Base-by-base conservation (phyloP, 2,797 vertebrate genomes). In the Delichon dasypus region DNA sequence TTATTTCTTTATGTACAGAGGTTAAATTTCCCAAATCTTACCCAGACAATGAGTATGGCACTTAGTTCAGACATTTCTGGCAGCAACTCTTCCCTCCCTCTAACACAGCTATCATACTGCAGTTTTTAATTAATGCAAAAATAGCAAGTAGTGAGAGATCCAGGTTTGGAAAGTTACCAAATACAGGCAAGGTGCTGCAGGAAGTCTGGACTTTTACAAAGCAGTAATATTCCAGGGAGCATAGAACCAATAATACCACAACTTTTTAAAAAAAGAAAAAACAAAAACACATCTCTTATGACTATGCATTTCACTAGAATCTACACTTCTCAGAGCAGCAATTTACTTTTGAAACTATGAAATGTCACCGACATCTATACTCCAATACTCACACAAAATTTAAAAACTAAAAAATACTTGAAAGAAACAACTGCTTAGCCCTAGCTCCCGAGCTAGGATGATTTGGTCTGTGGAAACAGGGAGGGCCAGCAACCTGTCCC, bases 401-500 rank as follows among this genome's bases (percentile, higher is more conserved):
- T 98, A 97, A 98, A 97, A 98, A 98, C 97, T 98, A 98, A 98
- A 98, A 98, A 96, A 98, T 97, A 98, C 88, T 98, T 95, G 97
- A 98, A 98, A 98, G 98, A 98, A 98, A 98, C 97, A 97, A 98
- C 98, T 98, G 98, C 98, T 98, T 98, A 98, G 96, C 96, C 98
- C 98, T 98, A 98, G 99, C 99, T 99, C 99, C 99, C 81, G 99
- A 99, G 99, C 99, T 97, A 98, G 98, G 98, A 98, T 98, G 98
- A 97, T 99, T 99, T 99, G 99, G 99, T 99, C 99, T 99, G 98
- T 98, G 98, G 98, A 98, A 98, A 98, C 98, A 98, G 99, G 98
- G 98, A 98, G 99, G 98, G 98, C 99, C 98, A 98, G 99, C 99
- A 98, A 99, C 99, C 99, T 98, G 98, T 98, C 98, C 98, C 98